phyloP scores from a whole-genome alignment of 1,140 invertebrate genomes.

The Mylabris phalerata region DNA sequence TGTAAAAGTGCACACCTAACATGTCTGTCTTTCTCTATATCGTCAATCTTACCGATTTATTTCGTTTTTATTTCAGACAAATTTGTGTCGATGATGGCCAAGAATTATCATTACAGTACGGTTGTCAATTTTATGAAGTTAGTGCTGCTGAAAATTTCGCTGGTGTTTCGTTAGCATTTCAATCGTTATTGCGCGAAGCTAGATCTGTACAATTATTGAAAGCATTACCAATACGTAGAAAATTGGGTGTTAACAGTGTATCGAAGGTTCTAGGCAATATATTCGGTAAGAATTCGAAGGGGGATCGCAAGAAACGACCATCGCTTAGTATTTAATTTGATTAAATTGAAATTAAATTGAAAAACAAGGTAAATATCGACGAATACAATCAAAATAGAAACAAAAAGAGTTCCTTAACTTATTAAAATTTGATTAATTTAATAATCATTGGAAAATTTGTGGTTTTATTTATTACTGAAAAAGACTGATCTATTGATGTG shows the following conservation, averaged over 20 bases:
- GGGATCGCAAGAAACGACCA: conserved; percentile 65
- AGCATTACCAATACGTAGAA: conserved; percentile 60
- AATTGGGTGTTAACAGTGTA: conserved; percentile 70
- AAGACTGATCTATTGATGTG: conserved; percentile 3
- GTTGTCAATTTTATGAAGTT: conserved; percentile 81
- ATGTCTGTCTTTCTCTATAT: conserved; percentile 1
- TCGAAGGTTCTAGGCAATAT: conserved; percentile 73
- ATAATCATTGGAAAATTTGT: not conserved
- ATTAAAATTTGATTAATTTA: not conserved
- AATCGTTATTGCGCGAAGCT: conserved; percentile 67
- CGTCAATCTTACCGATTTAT: not conserved
- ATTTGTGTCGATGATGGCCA: conserved; percentile 75
- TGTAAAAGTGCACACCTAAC: conserved; percentile 11
- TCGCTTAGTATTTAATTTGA: conserved; percentile 61
- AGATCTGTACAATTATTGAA: conserved; percentile 64
- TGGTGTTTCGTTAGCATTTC: conserved; percentile 72
- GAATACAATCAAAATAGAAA: not conserved
- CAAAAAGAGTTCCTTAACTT: conserved; percentile 13
- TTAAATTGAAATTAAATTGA: not conserved
- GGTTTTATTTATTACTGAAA: not conserved
- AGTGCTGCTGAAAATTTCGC: conserved; percentile 75
- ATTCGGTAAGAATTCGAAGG: conserved; percentile 68
- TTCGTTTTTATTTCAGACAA: conserved; percentile 48
- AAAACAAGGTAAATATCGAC: too few species aligned
- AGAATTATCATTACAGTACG: conserved; percentile 66